Base-by-base conservation (phyloP, 2,888 invertebrate genomes). In the Sipunculus nudus region DNA sequence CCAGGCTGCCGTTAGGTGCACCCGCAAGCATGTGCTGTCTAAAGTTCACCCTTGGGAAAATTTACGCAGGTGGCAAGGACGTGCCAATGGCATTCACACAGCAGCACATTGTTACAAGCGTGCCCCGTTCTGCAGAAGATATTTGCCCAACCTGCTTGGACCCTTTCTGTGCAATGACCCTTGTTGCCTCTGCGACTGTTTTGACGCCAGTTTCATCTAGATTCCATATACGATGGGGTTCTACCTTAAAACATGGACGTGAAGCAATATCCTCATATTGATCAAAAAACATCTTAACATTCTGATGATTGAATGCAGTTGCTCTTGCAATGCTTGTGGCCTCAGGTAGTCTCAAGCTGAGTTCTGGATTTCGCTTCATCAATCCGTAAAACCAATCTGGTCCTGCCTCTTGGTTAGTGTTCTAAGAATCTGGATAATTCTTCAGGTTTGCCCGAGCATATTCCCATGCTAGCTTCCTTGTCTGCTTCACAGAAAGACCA, bases 121-220 rank as follows among this genome's bases (percentile, higher is more conserved):
- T 28, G 13, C 41, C 53, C 25, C 53, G 13, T 43, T 53, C 53
- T 41, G 25, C 53, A n/a, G 53, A 53, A 16, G 41, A 41, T 6
- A 53, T 28, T n/a, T 53, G 53, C n/a, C 53, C 53, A 25, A 53
- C 41, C 41, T 53, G 53, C 26, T 53, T 53, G 23, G 13, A n/a
- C 6, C 53, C 53, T 16, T 23, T 23, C n/a, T 23, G 40, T 21
- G 28, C 39, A 25, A 53, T 53, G 5, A 53, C 41, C 21, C 26
- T 53, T 8, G 16, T n/a, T 6, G 53, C 40, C 26, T 53, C 41
- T 8, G 21, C 26, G 5, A 53, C 53, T n/a, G 53, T 53, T 23
- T 39, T 53, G 6, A 53, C 6, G 23, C 53, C 53, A 6, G 53
- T 41, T 41, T 53, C 53, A 26, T 53, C 39, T 4, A 53, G 13